Percentiles rank a stretch among this genome's conserved stretches.
Conservation (phyloP, 2,888 invertebrate species). For the Drosophila mimica region DNA sequence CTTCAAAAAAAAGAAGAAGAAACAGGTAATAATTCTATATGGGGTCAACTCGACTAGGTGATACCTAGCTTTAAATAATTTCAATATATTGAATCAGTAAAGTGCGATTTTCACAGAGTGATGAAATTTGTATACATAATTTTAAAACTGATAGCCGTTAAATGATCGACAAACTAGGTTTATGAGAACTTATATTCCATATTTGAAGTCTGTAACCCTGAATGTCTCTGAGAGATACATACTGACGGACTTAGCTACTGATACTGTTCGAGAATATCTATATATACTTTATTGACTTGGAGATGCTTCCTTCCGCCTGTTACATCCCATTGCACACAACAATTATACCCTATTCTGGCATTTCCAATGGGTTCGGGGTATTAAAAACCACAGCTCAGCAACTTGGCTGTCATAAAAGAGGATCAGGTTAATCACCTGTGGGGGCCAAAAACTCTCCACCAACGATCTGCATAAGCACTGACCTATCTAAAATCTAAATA, state of each 20-base stretch:
- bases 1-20: slow-evolving; percentile 3
- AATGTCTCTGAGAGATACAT: not conserved
- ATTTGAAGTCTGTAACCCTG: not conserved
- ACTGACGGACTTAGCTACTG: not conserved
- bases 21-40: not conserved
- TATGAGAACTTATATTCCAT: not conserved
- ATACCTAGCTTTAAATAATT: not conserved
- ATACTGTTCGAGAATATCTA: not conserved
- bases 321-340: not conserved
- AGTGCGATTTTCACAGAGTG: not conserved
- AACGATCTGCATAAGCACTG: slow-evolving; percentile 54
- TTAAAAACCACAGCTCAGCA: slow-evolving; percentile 11
- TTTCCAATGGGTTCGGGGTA: not conserved
- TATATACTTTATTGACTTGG: not conserved
- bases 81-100: not conserved
- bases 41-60: too few species aligned
- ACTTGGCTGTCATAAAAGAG: slow-evolving; percentile 24
- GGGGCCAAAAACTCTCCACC: slow-evolving; percentile 29
- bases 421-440: slow-evolving; percentile 34
- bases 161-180: not conserved
- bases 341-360: not conserved
- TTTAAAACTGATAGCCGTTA: not conserved
- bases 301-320: not conserved
- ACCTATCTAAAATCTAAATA: slow-evolving; percentile 64
- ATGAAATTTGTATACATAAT: not conserved